Base-by-base conservation (phyloP, 2,113 vertebrate species). In the Nymphicus hollandicus region DNA sequence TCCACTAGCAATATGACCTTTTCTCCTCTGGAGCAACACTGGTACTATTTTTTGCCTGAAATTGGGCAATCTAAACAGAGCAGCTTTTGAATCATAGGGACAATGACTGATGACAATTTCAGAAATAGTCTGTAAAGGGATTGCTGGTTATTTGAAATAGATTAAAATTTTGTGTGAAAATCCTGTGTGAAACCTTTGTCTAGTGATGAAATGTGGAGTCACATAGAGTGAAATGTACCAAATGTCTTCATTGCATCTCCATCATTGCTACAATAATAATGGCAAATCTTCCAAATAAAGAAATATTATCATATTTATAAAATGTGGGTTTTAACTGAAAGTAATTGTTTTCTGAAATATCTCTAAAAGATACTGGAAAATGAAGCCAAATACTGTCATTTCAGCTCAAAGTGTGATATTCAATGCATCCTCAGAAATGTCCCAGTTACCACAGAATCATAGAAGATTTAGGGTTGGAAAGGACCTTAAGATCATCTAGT, bases 1-100 rank as follows among this genome's bases (percentile, higher is more conserved):
- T 96, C 93, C 88, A 88, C 88, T 88, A 96, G 85, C 88, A 89
- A 88, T 81, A 68, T 50, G 71, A 80, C 29, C 69, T 90, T 82
- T 95, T 94, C 65, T 96, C 94, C 95, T 96, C 95, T 93, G 46
- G 65, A 97, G 95, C 61, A 96, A 91, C 61, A 83, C 80, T 78
- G 90, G 71, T 25, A 63, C 61, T 78, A 86, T 56, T 56, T 86
- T 91, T 88, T 60, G 35, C 31, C 76, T 66, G 88, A 56, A 91
- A 81, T 71, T 70, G 65, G 41, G 44, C 52, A 86, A 86, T 92
- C 91, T 88, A 94, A 92, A 97, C 80, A 86, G 12, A 63, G 60
- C n/a, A 65, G 37, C 44, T 88, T 91, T 73, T 83, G 87, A 93
- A 96, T 80, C 61, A 68, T 11, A 61, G 35, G 56, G 77, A 85